Conservation (phyloP, 2,113 vertebrate species). For the Prionailurus viverrinus region DNA sequence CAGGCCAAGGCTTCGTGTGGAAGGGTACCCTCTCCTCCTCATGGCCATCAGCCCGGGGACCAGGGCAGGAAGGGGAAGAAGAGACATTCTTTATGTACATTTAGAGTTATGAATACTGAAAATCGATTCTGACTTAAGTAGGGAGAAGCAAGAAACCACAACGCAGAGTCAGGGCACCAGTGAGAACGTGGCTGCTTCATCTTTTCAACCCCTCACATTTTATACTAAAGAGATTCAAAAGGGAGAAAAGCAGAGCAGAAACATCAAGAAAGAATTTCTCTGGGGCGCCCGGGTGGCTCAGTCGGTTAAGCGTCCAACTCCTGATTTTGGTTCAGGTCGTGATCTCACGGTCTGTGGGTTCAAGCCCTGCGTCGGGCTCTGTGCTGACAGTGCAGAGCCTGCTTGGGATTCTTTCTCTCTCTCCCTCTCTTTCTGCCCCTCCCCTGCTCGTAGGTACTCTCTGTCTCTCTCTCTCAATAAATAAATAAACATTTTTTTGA, state of each 20-base stretch:
- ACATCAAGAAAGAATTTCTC: background rate
- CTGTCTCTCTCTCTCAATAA: too few species aligned
- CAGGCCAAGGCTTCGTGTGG: background rate
- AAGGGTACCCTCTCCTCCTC: background rate
- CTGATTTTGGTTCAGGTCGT: too few species aligned
- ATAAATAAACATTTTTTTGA: too few species aligned
- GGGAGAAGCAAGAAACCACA: background rate
- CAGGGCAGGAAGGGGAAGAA: background rate
- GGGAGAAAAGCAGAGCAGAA: background rate
- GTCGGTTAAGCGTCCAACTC: too few species aligned
- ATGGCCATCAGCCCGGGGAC: rapidly evolving
- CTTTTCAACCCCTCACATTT: background rate
- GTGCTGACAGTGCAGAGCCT: too few species aligned
- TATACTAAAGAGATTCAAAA: background rate
- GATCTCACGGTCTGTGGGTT: too few species aligned
- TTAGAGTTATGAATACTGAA: background rate
- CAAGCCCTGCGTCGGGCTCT: too few species aligned
- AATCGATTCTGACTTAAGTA: background rate
- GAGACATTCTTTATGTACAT: background rate
- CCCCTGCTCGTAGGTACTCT: too few species aligned
- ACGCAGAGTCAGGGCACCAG: background rate
- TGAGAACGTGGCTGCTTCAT: background rate
- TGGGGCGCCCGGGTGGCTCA: too few species aligned
- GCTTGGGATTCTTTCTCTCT: too few species aligned
- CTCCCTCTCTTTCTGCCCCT: too few species aligned